Percentiles rank a stretch among this genome's conserved stretches.
phyloP scores from a whole-genome alignment of 2,113 vertebrate species.

The Megalops atlanticus region DNA sequence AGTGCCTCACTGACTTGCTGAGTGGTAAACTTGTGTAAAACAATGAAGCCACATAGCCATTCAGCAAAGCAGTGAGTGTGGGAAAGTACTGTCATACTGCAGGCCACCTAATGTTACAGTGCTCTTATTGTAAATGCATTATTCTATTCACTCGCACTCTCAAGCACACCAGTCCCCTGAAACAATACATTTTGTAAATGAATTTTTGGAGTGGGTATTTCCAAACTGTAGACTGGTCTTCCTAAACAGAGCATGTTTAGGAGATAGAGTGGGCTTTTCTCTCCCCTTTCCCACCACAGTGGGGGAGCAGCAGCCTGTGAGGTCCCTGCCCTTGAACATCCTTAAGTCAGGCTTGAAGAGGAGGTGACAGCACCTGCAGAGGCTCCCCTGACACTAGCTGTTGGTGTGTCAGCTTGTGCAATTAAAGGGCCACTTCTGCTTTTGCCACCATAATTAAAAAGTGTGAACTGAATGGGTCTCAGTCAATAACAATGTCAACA shows the following conservation, averaged over 20 bases:
- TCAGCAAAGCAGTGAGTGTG: neutral
- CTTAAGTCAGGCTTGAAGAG: constrained; percentile 73
- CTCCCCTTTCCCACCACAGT: neutral
- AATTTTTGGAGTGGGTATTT: constrained; percentile 29
- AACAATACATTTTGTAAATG: constrained; percentile 30
- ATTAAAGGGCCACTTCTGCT: constrained; percentile 78
- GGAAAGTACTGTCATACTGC: neutral
- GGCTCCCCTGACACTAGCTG: constrained; percentile 76
- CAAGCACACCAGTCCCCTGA: constrained; percentile 22
- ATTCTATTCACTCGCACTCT: neutral
- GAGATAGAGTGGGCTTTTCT: too few species aligned
- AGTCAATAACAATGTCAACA: constrained; percentile 80
- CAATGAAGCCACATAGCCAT: neutral
- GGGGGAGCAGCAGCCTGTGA: constrained; percentile 61
- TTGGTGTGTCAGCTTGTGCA: constrained; percentile 75
- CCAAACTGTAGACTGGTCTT: too few species aligned
- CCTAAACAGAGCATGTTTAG: too few species aligned
- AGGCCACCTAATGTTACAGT: too few species aligned
- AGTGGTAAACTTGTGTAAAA: neutral
- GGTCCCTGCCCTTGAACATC: constrained; percentile 84
- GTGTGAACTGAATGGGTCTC: constrained; percentile 76
- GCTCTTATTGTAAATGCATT: too few species aligned
- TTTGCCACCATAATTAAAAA: constrained; percentile 80
- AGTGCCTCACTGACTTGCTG: neutral
- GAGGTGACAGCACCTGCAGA: constrained; percentile 66